A percentile compares a stretch with the other conserved stretches of the same genome.
These are phyloP conservation scores for Alfaro cultratus DNA, from an alignment of 2,797 vertebrate species.

Conservation along the genomic window DNA sequence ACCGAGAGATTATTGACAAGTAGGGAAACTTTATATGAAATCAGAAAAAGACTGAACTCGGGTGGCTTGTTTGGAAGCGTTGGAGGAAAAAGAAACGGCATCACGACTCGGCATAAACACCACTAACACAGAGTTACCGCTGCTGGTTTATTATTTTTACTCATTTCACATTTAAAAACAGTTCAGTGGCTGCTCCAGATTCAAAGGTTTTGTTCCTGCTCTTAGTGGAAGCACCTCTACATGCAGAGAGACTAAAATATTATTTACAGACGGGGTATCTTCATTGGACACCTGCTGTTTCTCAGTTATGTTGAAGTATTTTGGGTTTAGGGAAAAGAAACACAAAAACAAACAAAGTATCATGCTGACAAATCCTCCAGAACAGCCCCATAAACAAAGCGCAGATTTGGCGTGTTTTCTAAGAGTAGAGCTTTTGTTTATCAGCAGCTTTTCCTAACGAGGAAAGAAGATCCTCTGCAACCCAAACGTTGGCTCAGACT, in stretches of 20 bases:
- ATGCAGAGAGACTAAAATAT: conserved; percentile 28
- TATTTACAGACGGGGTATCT: conserved; percentile 42
- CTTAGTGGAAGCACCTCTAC: neutral
- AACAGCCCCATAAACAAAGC: conserved; percentile 66
- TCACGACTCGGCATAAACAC: neutral
- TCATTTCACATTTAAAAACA: conserved; percentile 40
- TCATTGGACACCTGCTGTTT: conserved; percentile 56
- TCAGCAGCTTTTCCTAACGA: conserved; percentile 52
- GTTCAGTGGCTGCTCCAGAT: conserved; percentile 1
- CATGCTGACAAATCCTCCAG: conserved; percentile 63
- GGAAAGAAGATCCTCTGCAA: conserved; percentile 55
- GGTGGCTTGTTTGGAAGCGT: neutral
- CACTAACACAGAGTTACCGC: neutral
- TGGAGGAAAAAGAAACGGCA: neutral
- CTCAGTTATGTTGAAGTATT: conserved; percentile 55
- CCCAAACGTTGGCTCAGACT: conserved; percentile 36
- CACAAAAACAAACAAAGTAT: conserved; percentile 62
- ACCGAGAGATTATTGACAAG: neutral
- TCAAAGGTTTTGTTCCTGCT: conserved; percentile 1
- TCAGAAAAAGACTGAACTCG: neutral
- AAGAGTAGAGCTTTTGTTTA: conserved; percentile 50
- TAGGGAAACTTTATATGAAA: neutral
- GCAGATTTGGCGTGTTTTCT: conserved; percentile 49
- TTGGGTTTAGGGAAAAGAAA: conserved; percentile 49
- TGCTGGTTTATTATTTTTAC: conserved; percentile 23